These are phyloP conservation scores for Eleginops maclovinus DNA, from an alignment of 2,113 vertebrate species.

Conservation along the genomic window DNA sequence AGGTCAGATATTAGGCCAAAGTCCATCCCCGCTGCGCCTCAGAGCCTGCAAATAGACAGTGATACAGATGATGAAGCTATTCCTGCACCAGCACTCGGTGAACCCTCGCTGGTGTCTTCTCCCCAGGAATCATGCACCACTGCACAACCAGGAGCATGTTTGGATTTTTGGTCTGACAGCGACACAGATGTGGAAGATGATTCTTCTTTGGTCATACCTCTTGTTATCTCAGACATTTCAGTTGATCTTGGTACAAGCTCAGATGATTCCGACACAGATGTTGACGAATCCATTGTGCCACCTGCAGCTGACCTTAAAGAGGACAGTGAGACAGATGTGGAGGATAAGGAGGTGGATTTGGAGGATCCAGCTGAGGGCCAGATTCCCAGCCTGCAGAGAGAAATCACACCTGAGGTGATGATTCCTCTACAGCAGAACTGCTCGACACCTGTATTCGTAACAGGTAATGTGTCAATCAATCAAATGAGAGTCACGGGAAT, in stretches of 20 bases:
- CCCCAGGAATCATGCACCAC: slow-evolving; percentile 3
- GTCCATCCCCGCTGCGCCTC: slow-evolving; percentile 1
- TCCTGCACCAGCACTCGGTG: not conserved
- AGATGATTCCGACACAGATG: slow-evolving; percentile 59
- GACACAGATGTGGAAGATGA: slow-evolving; percentile 65
- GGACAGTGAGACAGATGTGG: slow-evolving; percentile 68
- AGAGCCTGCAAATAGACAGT: slow-evolving; percentile 51
- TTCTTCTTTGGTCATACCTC: slow-evolving; percentile 20
- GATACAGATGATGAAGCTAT: slow-evolving; percentile 62
- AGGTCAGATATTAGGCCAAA: slow-evolving; percentile 20
- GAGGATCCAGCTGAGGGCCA: slow-evolving; percentile 22
- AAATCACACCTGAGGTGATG: slow-evolving; percentile 13
- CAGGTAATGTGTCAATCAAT: slow-evolving; percentile 57
- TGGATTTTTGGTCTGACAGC: slow-evolving; percentile 66
- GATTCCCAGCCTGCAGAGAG: slow-evolving; percentile 22
- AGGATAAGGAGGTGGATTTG: slow-evolving; percentile 48
- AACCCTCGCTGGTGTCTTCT: not conserved
- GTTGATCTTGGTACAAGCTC: not conserved
- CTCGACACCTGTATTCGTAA: slow-evolving; percentile 69
- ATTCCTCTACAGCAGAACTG: slow-evolving; percentile 52
- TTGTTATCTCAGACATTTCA: slow-evolving; percentile 4
- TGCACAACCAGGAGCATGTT: not conserved
- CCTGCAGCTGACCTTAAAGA: slow-evolving; percentile 12
- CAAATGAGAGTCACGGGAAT: not conserved
- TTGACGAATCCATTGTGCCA: slow-evolving; percentile 34